phyloP scores from a whole-genome alignment of 2,113 vertebrate genomes.

The Phyllopteryx taeniolatus region DNA sequence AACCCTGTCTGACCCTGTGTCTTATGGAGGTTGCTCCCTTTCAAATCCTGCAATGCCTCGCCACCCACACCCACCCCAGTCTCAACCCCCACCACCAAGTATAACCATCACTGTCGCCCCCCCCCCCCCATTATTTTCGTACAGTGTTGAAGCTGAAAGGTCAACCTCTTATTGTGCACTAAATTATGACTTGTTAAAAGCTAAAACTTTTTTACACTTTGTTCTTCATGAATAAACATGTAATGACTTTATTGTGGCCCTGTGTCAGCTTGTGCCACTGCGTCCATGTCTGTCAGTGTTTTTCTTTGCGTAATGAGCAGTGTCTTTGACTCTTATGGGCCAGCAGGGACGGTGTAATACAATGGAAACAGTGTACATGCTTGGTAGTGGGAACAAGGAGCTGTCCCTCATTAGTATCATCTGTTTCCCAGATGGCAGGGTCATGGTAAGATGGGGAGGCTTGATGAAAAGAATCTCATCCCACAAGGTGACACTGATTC shows the following conservation, averaged over 20 bases:
- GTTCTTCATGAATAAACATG: constrained; percentile 3
- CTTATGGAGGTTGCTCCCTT: constrained; percentile 58
- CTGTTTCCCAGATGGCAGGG: constrained; percentile 74
- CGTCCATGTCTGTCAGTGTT: constrained; percentile 29
- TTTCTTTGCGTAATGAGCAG: constrained; percentile 39
- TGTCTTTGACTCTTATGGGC: constrained; percentile 44
- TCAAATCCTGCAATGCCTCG: constrained; percentile 35
- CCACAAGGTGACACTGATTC: constrained; percentile 59
- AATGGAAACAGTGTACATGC: constrained; percentile 62
- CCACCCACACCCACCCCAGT: constrained; percentile 5
- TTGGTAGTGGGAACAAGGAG: constrained; percentile 62
- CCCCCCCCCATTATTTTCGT: background rate
- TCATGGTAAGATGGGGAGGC: constrained; percentile 58
- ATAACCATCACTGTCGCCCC: constrained; percentile 27
- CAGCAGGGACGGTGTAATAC: constrained; percentile 55
- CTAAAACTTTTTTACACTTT: background rate
- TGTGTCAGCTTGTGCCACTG: constrained; percentile 13
- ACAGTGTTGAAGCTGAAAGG: constrained; percentile 5
- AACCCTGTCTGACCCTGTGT: constrained; percentile 69
- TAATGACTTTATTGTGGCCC: background rate
- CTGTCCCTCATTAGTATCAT: constrained; percentile 76
- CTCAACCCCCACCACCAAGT: constrained; percentile 7
- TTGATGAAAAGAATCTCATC: constrained; percentile 67
- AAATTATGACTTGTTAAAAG: constrained; percentile 14
- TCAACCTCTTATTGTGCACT: background rate